Evolutionary conservation across 2,797 vertebrate genomes (phyloP).

Genomic region (Tangara arthus): DNA sequence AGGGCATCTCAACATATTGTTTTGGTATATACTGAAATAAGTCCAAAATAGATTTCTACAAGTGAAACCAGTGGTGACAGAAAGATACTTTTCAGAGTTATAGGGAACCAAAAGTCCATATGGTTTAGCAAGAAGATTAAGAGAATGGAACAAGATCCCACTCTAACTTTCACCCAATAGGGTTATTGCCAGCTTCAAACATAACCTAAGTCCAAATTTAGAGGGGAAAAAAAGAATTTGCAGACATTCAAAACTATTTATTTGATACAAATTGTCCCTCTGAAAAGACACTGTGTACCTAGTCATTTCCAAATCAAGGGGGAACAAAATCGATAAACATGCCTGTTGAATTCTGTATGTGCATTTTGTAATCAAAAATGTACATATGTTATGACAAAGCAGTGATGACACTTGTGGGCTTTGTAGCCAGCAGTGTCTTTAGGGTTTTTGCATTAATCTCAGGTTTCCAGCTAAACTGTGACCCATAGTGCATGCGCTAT

Average conservation of each 20-base stretch:
- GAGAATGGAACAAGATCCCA: background rate
- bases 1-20: background rate
- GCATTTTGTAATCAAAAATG: background rate
- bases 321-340: background rate
- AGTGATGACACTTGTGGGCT: background rate
- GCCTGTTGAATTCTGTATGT: background rate
- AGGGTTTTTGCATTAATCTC: background rate
- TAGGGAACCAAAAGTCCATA: background rate
- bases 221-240: background rate
- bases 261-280: background rate
- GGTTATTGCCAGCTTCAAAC: background rate
- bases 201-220: background rate
- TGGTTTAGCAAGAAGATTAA: background rate
- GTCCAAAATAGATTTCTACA: background rate
- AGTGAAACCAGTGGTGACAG: background rate
- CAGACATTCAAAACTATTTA: background rate
- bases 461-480: background rate
- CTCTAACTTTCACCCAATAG: background rate
- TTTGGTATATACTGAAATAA: background rate
- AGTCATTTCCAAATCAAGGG: background rate
- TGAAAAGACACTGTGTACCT: background rate
- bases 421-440: background rate
- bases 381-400: background rate
- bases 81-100: background rate
- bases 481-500: background rate